Evolutionary conservation across 2,888 invertebrate genomes (phyloP), one percentile per base, ranked within the genome.

Genomic region (Cephus runcator): DNA sequence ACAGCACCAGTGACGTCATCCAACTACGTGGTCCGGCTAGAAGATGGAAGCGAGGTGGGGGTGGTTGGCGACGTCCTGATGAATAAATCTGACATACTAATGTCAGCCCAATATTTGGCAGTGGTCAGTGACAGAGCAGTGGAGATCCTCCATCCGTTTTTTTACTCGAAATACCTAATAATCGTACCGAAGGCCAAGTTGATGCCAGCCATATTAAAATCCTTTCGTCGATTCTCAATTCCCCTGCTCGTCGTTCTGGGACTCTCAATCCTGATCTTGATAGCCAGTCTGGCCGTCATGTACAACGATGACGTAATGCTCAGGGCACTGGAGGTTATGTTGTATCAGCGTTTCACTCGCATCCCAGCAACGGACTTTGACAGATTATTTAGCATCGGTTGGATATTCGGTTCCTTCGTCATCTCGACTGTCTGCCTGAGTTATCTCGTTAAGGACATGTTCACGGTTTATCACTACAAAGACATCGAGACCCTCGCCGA

Each of bases 401-500:
- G 79, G 77, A 81, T 83, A 15, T n/a, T 80, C 12, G 83, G 80
- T 75, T 79, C 84, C 0, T 76, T 77, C 11, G 36, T 82, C 1
- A 23, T 81, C n/a, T 69, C 75, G 4, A 77, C 69, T 0, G 77
- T 76, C 1, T 76, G 75, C 9, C 80, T 83, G 68, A 75, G 78
- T 15, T 74, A 80, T 15, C 76, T 84, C 3, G 77, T 81, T 2
- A 81, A 84, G 23, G 75, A 80, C n/a, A 31, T 84, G 23, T 79
- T 81, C 3, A 30, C 69, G 33, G 80, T 79, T 11, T 69, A 74
- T 1, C 69, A 40, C 33, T 75, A 76, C 34, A 73, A 33, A 11
- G 77, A 77, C n/a, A 79, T 84, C n/a, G 79, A 79, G 15, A 83
- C 80, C 6, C 75, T 83, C 4, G 69, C 79, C 11, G 80, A 83